Conservation (phyloP, 2,797 vertebrate species). For the Malacoraja senta region DNA sequence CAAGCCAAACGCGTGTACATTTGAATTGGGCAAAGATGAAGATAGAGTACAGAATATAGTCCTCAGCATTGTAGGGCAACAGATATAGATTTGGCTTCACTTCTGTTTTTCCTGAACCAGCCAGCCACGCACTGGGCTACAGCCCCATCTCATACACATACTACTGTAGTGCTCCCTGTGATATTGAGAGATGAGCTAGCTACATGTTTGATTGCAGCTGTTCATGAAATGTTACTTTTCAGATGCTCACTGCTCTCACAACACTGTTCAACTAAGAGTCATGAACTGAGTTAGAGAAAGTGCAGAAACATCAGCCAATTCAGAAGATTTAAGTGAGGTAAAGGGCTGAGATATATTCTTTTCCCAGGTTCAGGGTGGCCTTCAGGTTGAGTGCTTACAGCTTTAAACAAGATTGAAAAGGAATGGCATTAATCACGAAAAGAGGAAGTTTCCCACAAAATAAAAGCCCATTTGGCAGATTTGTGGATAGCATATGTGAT, state of each 20-base stretch:
- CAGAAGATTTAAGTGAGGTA: background rate
- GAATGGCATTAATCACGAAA: conserved; percentile 28
- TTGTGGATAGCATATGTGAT: conserved; percentile 29
- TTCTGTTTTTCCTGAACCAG: background rate
- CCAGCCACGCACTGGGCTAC: background rate
- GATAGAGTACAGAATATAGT: no score
- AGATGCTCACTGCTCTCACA: background rate
- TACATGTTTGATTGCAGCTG: no score
- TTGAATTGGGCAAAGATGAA: no score
- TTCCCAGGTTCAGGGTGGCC: conserved; percentile 5
- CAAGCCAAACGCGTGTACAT: no score
- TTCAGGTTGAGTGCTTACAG: background rate
- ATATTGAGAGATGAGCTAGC: background rate
- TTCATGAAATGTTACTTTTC: background rate
- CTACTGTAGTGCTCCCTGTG: background rate
- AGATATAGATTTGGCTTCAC: background rate
- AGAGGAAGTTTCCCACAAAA: conserved; percentile 35
- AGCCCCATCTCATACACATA: background rate
- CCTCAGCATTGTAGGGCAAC: no score
- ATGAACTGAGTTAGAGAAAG: background rate
- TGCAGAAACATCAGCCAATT: background rate
- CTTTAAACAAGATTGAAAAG: conserved; percentile 18
- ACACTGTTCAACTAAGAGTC: background rate
- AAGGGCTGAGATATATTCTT: background rate
- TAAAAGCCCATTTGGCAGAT: conserved; percentile 25